Base-by-base conservation (phyloP, 2,797 vertebrate species). In the Etheostoma perlongum region DNA sequence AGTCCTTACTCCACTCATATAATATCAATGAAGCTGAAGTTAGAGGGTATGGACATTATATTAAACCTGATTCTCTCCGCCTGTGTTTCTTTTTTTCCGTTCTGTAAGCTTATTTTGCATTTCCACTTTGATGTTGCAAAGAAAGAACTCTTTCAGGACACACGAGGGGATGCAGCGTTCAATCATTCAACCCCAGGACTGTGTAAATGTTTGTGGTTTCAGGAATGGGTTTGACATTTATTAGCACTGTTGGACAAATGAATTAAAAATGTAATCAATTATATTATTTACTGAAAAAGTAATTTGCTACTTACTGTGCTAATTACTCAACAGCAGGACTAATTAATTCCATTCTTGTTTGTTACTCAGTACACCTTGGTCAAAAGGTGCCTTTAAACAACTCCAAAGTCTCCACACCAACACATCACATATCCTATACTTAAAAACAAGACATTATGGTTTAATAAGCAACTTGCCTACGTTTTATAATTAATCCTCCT, bases 51-150 rank as follows among this genome's bases (percentile, higher is more conserved):
- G 74, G 76, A 72, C 16, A 21, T 83, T 71, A 66, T 71, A 57
- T 68, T 86, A 76, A 86, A 81, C 77, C 80, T 54, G 66, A 79
- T 76, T 78, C 60, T 78, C 70, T 72, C 55, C 6, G 63, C 71
- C 73, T 61, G n/a, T 36, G 33, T 80, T 76, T 80, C 55, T 47
- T 74, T 76, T 58, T 58, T 74, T 40, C 67, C 9, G 0, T 82
- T 61, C 60, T 46, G 47, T 83, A 75, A 81, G 68, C 84, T 70
- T 67, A 75, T 85, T 83, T 84, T 76, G 69, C 77, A 83, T 85
- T 86, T 81, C 36, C 65, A 55, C 83, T 87, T 89, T 90, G 81
- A 86, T 84, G 84, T 82, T 70, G 69, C 46, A 81, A 54, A 73
- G 68, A 79, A 63, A 80, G 46, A 67, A 67, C 14, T 74, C 55